These are phyloP conservation scores for Eucera pruinosa DNA, from an alignment of 2,888 invertebrate genomes.

Conservation along the genomic window DNA sequence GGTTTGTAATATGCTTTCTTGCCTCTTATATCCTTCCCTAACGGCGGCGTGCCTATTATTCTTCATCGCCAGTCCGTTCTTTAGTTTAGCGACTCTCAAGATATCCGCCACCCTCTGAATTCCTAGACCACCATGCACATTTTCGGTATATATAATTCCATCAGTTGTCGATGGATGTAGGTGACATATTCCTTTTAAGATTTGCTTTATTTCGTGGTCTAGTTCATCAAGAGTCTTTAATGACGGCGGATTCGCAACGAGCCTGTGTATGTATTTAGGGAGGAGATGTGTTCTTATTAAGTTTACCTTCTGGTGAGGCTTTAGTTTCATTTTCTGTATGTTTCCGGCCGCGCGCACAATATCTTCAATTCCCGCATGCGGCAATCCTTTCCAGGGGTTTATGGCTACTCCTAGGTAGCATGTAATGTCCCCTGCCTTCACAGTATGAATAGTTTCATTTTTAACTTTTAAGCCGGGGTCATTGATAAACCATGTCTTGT, in stretches of 20 bases:
- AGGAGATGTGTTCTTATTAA: not conserved
- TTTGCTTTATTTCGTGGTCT: not conserved
- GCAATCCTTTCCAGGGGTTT: too few species aligned
- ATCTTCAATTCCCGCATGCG: too few species aligned
- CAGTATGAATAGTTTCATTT: too few species aligned
- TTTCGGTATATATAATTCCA: not conserved
- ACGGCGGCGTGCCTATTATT: not conserved
- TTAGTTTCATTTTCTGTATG: not conserved
- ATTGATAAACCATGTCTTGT: too few species aligned
- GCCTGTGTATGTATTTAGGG: too few species aligned
- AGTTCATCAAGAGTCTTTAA: not conserved
- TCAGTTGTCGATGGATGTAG: not conserved
- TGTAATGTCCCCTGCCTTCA: too few species aligned
- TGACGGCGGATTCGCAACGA: too few species aligned
- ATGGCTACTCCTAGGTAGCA: too few species aligned
- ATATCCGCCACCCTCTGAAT: too few species aligned
- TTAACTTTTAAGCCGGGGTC: too few species aligned
- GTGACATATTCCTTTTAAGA: not conserved
- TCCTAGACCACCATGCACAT: not conserved
- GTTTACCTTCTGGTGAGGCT: not conserved
- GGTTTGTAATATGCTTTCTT: not conserved
- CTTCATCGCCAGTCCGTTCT: not conserved
- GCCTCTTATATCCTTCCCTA: not conserved
- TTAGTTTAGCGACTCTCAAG: not conserved
- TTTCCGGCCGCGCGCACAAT: too few species aligned